Conservation (phyloP, 1,140 invertebrate species). For the Drosophila pallidifrons region DNA sequence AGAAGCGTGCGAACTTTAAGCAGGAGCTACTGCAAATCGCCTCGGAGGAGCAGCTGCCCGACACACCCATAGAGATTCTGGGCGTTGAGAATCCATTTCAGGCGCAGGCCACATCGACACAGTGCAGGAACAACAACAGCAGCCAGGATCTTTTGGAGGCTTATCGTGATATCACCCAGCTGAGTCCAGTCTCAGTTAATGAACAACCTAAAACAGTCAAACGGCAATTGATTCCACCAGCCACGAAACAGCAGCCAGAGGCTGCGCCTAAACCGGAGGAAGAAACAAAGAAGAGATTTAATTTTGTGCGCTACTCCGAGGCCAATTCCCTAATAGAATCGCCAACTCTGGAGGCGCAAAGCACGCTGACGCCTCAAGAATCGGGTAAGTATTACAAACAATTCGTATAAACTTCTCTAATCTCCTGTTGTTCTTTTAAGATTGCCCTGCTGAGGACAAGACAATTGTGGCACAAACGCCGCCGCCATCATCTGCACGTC, state of each 20-base stretch:
- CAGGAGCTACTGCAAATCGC: constrained; percentile 26
- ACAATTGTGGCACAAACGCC: constrained; percentile 27
- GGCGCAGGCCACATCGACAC: constrained; percentile 63
- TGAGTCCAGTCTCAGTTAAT: constrained; percentile 47
- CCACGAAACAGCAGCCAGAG: not conserved
- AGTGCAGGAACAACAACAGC: constrained; percentile 18
- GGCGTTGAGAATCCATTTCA: constrained; percentile 51
- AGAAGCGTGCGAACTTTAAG: not conserved
- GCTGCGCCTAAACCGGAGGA: not conserved
- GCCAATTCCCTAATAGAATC: too few relatives aligned
- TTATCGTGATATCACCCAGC: constrained; percentile 10
- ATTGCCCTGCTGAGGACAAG: not conserved
- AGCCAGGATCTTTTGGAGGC: constrained; percentile 18
- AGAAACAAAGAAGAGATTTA: constrained; percentile 44
- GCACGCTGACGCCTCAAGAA: too few relatives aligned
- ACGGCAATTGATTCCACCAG: constrained; percentile 40
- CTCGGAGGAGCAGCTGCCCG: constrained; percentile 17
- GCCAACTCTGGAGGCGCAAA: not conserved
- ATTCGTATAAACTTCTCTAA: not conserved
- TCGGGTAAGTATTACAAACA: too few relatives aligned
- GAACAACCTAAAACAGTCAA: constrained; percentile 29
- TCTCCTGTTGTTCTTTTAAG: not conserved
- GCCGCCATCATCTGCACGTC: constrained; percentile 12
- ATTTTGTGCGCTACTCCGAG: constrained; percentile 41
- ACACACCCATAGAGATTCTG: constrained; percentile 59